Base-by-base conservation (phyloP, 2,888 invertebrate genomes). In the Volucella inanis region DNA sequence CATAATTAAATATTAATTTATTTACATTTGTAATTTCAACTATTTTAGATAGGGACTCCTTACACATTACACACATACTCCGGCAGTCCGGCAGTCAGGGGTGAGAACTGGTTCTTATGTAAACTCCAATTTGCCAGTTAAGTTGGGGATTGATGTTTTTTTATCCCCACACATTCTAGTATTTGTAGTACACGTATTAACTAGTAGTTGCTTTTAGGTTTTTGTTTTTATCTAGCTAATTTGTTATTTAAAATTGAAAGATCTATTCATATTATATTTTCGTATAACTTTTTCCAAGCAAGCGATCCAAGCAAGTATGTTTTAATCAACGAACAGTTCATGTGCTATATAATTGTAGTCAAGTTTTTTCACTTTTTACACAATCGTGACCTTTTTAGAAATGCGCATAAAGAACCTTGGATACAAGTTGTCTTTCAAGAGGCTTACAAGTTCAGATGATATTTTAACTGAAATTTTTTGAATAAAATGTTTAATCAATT, bases 1-100 rank as follows among this genome's bases (percentile, higher is more conserved):
- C 76, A 77, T 77, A 77, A 77, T 77, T 68, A 54, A 77, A 77
- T 68, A 68, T 68, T 68, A 61, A 77, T 77, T 68, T 77, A 68
- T 77, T 77, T 77, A 14, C 41, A 77, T 77, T 70, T 62, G 62
- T 41, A 70, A 77, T 77, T 68, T 54, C 47, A 77, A 77, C 61
- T 68, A 38, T 59, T 76, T 54, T 15, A 72, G 38, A 45, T 31
- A 54, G 3, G 10, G 12, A 3, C n/a, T 11, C 12, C 47, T 12
- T 8, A 11, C 39, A 47, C 57, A 57, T 1, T 12, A 15, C 39
- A 52, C 18, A 45, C 22, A 22, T n/a, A n/a, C 45, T 11, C 8
- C 6, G 11, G 45, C 12, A 12, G 11, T 45, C n/a, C 31, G 6
- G 1, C 31, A 31, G 31, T 31, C 31, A 31, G 31, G 31, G 10